Evolutionary conservation across 35 echinoderm and acorn worm genomes (phyloP), one percentile per base, ranked within the genome.

Genomic region (Acanthaster planci): DNA sequence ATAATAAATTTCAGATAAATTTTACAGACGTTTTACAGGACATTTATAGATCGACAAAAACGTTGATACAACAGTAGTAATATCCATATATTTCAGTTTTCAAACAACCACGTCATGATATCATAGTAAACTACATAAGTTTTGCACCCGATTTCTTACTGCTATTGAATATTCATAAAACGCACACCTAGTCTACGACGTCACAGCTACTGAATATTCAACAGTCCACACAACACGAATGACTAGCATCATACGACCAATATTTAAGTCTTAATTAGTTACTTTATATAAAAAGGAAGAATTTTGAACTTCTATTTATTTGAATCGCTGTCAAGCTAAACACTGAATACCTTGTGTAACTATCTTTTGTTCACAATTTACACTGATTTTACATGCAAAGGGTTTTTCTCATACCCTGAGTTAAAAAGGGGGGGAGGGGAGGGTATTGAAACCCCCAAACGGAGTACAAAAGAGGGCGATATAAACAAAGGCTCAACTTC

Each of bases 1-100:
- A 72, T 72, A 72, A 72, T 72, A 72, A 72, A 72, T 72, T 72
- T 72, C 64, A 72, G 64, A 72, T 72, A 72, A 72, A 72, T 72
- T 72, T 26, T 72, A 72, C 64, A 72, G 64, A 72, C 14, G 30
- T 26, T 26, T 72, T 34, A 72, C 64, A 30, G 64, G 64, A 72
- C 30, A 72, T 26, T 72, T 9, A 72, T 47, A 47, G 12, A 47
- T 72, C 30, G 64, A 72, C 64, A 35, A 72, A 60, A 72, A 35
- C 34, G 64, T 72, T 47, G 30, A 72, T 72, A 72, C 64, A 72
- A 72, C 30, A 72, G 64, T 72, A 72, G 34, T 72, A 26, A 72
- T 72, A 26, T 72, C 64, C 64, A 72, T 72, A 72, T 72, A 72
- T 72, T 72, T 72, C 64, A 72, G 64, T 72, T 72, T 72, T 72